phyloP scores from a whole-genome alignment of 23 tunicate species.

The Ciona savignyi region DNA sequence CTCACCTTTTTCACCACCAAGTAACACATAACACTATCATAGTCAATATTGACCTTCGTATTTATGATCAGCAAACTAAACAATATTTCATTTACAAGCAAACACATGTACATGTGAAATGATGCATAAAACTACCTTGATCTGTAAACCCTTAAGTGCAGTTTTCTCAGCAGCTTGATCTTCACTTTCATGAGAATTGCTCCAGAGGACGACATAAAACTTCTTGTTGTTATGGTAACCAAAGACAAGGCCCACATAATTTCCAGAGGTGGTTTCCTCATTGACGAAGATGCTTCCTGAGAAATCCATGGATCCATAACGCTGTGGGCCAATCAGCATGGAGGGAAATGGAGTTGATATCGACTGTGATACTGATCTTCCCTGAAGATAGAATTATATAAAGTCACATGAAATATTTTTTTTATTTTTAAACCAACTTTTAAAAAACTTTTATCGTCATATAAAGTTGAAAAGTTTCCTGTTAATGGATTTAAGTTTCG shows the following conservation, averaged over 20 bases:
- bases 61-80: no score
- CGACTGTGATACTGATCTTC: slow-evolving; percentile 3
- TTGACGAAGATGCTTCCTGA: background rate
- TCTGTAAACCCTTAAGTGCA: slow-evolving; percentile 15
- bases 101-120: no score
- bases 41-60: no score
- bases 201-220: slow-evolving; percentile 18
- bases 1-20: no score
- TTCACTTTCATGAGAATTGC: slow-evolving; percentile 14
- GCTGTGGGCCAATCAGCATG: slow-evolving; percentile 19
- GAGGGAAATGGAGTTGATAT: background rate
- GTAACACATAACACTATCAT: no score
- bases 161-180: background rate
- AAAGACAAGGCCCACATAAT: slow-evolving; percentile 24
- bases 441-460: no score
- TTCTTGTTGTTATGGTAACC: slow-evolving; percentile 20
- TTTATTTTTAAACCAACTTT: no score
- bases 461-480: no score
- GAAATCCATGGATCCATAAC: slow-evolving; percentile 10
- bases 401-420: no score
- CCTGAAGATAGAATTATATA: no score
- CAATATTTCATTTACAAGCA: no score
- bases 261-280: background rate
- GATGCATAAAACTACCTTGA: background rate
- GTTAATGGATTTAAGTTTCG: no score